These are phyloP conservation scores for Morinoia aosen DNA, from an alignment of 2,888 invertebrate genomes.

Conservation along the genomic window DNA sequence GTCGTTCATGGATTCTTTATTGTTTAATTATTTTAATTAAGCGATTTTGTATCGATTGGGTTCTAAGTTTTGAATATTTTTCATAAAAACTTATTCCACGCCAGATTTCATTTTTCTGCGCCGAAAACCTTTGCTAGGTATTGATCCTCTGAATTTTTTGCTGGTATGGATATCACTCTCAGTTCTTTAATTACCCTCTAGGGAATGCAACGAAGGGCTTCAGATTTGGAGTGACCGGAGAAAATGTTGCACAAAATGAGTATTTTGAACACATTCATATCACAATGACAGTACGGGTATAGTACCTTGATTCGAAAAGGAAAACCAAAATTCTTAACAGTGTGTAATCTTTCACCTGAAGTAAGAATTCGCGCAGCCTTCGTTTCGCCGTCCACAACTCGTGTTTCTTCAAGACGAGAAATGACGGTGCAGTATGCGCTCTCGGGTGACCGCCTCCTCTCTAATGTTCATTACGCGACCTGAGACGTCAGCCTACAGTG, in stretches of 20 bases:
- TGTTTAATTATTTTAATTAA: background rate
- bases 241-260: too few species aligned
- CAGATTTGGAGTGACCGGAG: too few species aligned
- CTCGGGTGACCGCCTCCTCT: background rate
- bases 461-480: background rate
- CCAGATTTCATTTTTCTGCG: background rate
- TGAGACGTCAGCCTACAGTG: background rate
- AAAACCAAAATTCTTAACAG: background rate
- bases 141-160: background rate
- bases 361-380: background rate
- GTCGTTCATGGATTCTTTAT: background rate
- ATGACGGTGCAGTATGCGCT: background rate
- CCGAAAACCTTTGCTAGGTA: background rate
- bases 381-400: background rate
- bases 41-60: background rate
- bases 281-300: background rate
- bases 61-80: background rate
- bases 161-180: background rate
- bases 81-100: background rate
- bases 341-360: background rate
- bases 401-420: background rate
- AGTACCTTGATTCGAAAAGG: background rate
- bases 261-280: background rate
- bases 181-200: background rate
- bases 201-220: too few species aligned